phyloP scores from a whole-genome alignment of 2,888 invertebrate genomes.

The Troilus luridus region DNA sequence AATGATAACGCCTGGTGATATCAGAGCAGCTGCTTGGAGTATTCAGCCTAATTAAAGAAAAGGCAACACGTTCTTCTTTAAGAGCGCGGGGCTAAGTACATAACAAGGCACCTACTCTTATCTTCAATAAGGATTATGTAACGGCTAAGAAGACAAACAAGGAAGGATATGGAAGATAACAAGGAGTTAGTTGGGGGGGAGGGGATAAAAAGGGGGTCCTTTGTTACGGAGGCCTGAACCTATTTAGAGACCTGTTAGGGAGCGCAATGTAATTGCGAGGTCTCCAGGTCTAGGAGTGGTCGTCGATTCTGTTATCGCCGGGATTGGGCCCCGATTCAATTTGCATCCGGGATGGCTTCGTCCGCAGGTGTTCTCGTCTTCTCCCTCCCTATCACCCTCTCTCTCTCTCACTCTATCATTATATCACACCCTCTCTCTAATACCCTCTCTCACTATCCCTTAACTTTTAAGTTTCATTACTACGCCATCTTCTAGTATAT shows the following conservation, averaged over 20 bases:
- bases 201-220: background rate
- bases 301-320: background rate
- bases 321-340: slow-evolving; percentile 24
- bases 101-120: too few species aligned
- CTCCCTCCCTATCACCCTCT: background rate
- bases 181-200: background rate
- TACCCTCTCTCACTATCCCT: too few species aligned
- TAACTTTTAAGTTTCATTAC: background rate
- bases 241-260: background rate
- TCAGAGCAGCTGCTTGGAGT: too few species aligned
- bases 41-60: too few species aligned
- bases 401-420: background rate
- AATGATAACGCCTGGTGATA: too few species aligned
- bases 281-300: background rate
- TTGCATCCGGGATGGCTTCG: background rate
- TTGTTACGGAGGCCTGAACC: slow-evolving; percentile 3
- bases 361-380: background rate
- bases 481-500: background rate
- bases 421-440: too few species aligned
- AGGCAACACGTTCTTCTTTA: too few species aligned
- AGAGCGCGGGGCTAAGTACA: too few species aligned
- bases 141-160: background rate
- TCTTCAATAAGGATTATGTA: too few species aligned
- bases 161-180: background rate
- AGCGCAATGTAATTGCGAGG: background rate